These are phyloP conservation scores for Chirona hameri DNA, from an alignment of 2,888 invertebrate genomes.

Conservation along the genomic window DNA sequence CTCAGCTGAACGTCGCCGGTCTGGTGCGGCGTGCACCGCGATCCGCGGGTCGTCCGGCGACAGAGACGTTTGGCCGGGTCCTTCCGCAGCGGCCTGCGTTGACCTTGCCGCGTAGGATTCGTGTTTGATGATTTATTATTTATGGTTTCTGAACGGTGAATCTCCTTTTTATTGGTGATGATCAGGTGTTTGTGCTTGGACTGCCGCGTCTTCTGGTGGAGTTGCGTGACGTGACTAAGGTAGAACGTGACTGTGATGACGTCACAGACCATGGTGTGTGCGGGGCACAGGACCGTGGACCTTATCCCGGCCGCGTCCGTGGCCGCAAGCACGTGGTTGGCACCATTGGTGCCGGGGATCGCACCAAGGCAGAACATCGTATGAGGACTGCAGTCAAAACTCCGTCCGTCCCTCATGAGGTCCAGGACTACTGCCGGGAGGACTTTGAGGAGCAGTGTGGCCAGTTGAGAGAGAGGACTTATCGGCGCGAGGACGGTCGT, in stretches of 20 bases:
- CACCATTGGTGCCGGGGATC: too few species aligned
- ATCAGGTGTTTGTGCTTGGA: too few species aligned
- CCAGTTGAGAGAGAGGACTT: not conserved
- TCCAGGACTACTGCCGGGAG: not conserved
- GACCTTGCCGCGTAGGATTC: too few species aligned
- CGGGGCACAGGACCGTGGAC: not conserved
- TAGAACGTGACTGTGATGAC: too few species aligned
- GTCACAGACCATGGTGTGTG: too few species aligned
- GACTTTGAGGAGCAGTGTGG: not conserved
- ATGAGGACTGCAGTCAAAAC: not conserved
- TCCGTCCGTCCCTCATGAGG: not conserved
- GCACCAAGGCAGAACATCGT: not conserved
- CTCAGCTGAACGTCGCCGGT: not conserved
- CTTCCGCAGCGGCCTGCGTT: constrained; percentile 61
- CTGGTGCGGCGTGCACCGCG: not conserved
- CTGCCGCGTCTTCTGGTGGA: too few species aligned
- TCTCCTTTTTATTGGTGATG: too few species aligned
- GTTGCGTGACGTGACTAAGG: too few species aligned
- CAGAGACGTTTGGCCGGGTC: constrained; percentile 61
- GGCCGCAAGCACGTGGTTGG: not conserved
- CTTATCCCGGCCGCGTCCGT: not conserved
- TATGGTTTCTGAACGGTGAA: too few species aligned
- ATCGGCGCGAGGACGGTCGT: not conserved
- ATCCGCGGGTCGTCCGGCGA: constrained; percentile 64
- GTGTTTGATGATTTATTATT: too few species aligned